Conservation (phyloP, 2,113 vertebrate species). For the Dolichallabes microphthalmus region DNA sequence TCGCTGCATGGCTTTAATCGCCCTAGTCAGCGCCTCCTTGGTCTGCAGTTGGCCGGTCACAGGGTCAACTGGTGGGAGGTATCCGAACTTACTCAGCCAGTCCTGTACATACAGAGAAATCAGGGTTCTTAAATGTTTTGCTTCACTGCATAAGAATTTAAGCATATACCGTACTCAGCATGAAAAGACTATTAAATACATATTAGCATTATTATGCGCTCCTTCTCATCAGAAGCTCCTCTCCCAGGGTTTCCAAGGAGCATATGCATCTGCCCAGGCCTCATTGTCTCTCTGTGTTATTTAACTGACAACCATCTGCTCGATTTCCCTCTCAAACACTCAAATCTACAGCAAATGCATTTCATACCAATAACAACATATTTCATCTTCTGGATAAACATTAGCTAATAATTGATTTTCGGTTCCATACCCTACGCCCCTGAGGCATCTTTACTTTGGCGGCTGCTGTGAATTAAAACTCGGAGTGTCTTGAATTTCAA, state of each 20-base stretch:
- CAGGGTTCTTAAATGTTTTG: slow-evolving; percentile 4
- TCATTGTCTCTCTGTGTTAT: slow-evolving; percentile 36
- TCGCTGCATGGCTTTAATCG: slow-evolving; percentile 91
- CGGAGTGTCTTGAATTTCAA: slow-evolving; percentile 57
- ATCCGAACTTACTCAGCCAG: slow-evolving; percentile 94
- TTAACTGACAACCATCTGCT: slow-evolving; percentile 35
- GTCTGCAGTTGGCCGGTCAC: slow-evolving; percentile 85
- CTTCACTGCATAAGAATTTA: not conserved
- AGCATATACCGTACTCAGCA: not conserved
- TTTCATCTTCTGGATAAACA: slow-evolving; percentile 9
- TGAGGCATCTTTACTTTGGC: slow-evolving; percentile 6
- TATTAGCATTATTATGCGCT: not conserved
- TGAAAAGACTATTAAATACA: slow-evolving; percentile 1
- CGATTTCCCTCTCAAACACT: not conserved
- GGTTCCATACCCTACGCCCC: slow-evolving; percentile 38
- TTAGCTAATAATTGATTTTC: slow-evolving; percentile 27
- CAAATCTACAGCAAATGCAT: not conserved
- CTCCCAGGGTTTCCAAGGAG: not conserved
- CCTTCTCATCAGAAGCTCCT: not conserved
- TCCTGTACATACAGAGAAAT: slow-evolving; percentile 73
- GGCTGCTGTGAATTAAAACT: slow-evolving; percentile 46
- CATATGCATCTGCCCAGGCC: not conserved
- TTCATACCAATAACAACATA: slow-evolving; percentile 12
- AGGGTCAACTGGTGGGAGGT: slow-evolving; percentile 85
- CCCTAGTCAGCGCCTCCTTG: slow-evolving; percentile 85